Conservation (phyloP, 2,113 vertebrate species). For the Alosa alosa region DNA sequence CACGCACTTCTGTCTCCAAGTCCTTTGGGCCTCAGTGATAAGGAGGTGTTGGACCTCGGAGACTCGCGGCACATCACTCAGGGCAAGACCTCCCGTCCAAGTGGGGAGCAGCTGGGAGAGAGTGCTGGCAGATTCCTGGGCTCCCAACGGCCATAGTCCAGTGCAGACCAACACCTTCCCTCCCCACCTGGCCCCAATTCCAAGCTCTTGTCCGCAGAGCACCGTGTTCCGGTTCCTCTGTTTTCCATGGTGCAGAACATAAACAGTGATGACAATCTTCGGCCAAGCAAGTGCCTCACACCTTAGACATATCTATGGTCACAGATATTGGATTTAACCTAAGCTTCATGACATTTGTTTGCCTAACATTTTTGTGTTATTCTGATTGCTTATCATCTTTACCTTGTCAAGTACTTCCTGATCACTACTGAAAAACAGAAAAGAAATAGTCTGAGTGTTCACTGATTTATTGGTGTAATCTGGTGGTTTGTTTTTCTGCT, state of each 20-base stretch:
- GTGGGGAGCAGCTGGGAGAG: slow-evolving; percentile 66
- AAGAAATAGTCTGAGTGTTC: no score
- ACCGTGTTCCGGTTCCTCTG: neutral
- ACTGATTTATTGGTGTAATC: no score
- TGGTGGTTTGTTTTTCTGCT: no score
- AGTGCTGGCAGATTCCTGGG: slow-evolving; percentile 74
- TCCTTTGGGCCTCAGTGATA: slow-evolving; percentile 74
- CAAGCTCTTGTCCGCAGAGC: slow-evolving; percentile 15
- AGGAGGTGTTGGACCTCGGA: slow-evolving; percentile 85
- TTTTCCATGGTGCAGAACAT: neutral
- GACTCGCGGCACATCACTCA: slow-evolving; percentile 78
- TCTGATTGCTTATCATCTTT: neutral
- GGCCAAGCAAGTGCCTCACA: neutral
- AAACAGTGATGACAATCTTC: neutral
- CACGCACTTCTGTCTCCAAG: slow-evolving; percentile 61
- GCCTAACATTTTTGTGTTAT: neutral
- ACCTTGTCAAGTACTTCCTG: neutral
- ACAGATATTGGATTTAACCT: neutral
- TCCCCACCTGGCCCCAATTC: neutral
- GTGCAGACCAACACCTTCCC: slow-evolving; percentile 40
- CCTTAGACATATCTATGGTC: neutral
- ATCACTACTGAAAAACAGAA: no score
- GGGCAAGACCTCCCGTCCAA: slow-evolving; percentile 67
- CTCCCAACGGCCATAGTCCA: slow-evolving; percentile 53
- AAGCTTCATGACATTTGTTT: neutral